A percentile compares a stretch with the other conserved stretches of the same genome.
These are phyloP conservation scores for Drosophila prosaltans DNA, from an alignment of 1,140 invertebrate species.

Conservation along the genomic window DNA sequence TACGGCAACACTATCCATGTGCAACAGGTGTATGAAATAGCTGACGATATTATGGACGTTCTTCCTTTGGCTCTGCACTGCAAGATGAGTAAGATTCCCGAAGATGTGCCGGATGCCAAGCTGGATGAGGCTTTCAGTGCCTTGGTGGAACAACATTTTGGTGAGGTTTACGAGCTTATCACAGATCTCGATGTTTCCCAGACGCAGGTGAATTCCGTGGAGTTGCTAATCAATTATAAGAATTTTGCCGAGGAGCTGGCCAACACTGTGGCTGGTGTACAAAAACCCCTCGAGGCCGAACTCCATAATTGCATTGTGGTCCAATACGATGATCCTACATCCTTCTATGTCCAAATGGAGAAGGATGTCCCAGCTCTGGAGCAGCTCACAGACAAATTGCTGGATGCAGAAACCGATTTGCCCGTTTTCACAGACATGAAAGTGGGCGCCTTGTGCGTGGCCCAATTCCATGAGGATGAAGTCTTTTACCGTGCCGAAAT, in stretches of 20 bases:
- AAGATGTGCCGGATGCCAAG: constrained; percentile 38
- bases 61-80: constrained; percentile 86
- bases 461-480: constrained; percentile 87
- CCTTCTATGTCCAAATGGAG: constrained; percentile 88
- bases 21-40: constrained; percentile 85
- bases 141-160: constrained; percentile 72
- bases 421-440: constrained; percentile 83
- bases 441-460: constrained; percentile 86
- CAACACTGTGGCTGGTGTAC: constrained; percentile 59
- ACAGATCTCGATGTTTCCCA: constrained; percentile 32
- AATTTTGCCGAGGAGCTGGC: constrained; percentile 70
- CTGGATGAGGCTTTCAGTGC: constrained; percentile 61
- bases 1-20: constrained; percentile 87
- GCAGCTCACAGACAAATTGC: constrained; percentile 85
- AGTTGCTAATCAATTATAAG: constrained; percentile 68
- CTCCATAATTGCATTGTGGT: constrained; percentile 84
- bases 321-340: constrained; percentile 85
- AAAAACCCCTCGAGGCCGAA: constrained; percentile 59
- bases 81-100: constrained; percentile 82
- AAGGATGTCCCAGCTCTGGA: constrained; percentile 84
- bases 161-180: constrained; percentile 72
- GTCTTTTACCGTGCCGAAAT: constrained; percentile 87
- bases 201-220: constrained; percentile 24
- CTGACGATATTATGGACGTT: constrained; percentile 85
- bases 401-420: constrained; percentile 84